Evolutionary conservation across 92 coral and sea anemone species (phyloP).

Genomic region (Phenganax stokvisi): DNA sequence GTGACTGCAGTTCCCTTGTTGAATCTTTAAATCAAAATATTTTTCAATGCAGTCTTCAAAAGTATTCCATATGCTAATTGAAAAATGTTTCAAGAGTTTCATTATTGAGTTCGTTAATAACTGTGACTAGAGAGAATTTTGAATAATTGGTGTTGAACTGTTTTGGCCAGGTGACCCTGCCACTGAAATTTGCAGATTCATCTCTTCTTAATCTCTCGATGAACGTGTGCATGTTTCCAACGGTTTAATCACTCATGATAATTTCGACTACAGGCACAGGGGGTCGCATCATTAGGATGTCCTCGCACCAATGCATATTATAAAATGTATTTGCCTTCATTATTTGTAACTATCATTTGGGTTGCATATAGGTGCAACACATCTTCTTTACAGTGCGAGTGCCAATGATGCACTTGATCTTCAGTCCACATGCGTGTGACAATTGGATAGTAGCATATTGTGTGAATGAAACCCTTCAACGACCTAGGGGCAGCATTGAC

Average conservation of each 20-base stretch:
- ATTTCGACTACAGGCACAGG: conserved; percentile 47
- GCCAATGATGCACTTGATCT: conserved; percentile 54
- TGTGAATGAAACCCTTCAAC: too few species aligned
- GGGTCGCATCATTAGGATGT: conserved; percentile 33
- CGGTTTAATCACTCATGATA: conserved; percentile 33
- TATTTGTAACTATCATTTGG: conserved; percentile 37
- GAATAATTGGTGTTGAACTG: conserved; percentile 40
- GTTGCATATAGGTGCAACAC: conserved; percentile 47
- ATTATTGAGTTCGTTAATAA: conserved; percentile 40
- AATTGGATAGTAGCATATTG: too few species aligned
- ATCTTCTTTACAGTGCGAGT: conserved; percentile 35
- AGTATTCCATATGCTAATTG: conserved; percentile 29
- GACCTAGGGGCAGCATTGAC: neutral
- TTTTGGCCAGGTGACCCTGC: conserved; percentile 22
- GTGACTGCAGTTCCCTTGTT: conserved; percentile 45
- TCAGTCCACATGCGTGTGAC: too few species aligned
- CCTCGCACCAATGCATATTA: conserved; percentile 45
- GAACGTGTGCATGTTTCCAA: conserved; percentile 37
- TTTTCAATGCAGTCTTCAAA: neutral
- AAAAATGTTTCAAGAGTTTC: conserved; percentile 40
- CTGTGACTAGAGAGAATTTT: conserved; percentile 37
- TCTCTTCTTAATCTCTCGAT: conserved; percentile 43
- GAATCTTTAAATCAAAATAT: conserved; percentile 20
- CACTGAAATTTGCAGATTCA: conserved; percentile 26
- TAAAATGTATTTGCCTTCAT: conserved; percentile 33